Conservation (phyloP, 2,797 vertebrate species). For the Lepilemur septentrionalis region DNA sequence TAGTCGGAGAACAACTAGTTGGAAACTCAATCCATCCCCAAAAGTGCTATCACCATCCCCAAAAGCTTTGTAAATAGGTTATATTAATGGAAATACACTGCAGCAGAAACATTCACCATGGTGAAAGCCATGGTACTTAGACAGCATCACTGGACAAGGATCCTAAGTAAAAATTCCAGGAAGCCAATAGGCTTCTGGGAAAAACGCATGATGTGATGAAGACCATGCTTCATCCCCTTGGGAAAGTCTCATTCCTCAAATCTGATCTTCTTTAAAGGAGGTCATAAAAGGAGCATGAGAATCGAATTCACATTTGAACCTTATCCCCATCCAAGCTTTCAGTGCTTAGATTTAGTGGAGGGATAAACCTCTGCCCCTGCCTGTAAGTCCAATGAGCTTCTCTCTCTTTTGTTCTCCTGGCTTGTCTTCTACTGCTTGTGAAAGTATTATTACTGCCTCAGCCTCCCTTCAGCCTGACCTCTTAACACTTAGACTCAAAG, state of each 20-base stretch:
- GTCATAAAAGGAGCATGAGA: neutral
- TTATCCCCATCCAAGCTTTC: neutral
- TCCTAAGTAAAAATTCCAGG: slow-evolving; percentile 53
- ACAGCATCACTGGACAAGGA: neutral
- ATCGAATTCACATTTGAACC: neutral
- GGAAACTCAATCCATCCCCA: neutral
- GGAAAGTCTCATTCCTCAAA: neutral
- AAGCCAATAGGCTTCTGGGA: slow-evolving; percentile 37
- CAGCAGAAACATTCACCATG: neutral
- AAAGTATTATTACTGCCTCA: neutral
- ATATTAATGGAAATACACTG: neutral
- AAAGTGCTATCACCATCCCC: neutral
- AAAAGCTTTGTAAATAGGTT: neutral
- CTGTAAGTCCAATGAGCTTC: neutral
- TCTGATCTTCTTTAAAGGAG: neutral
- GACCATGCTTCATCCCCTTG: neutral
- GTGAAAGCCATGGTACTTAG: neutral
- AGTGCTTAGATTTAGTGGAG: neutral
- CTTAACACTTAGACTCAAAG: neutral
- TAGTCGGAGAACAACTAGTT: neutral
- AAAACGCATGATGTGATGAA: neutral
- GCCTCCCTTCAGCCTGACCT: neutral
- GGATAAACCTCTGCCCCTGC: neutral
- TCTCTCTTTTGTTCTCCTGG: neutral
- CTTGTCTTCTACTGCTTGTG: neutral